Conservation (phyloP, 2,888 invertebrate genomes). For the Octonoba sinensis region DNA sequence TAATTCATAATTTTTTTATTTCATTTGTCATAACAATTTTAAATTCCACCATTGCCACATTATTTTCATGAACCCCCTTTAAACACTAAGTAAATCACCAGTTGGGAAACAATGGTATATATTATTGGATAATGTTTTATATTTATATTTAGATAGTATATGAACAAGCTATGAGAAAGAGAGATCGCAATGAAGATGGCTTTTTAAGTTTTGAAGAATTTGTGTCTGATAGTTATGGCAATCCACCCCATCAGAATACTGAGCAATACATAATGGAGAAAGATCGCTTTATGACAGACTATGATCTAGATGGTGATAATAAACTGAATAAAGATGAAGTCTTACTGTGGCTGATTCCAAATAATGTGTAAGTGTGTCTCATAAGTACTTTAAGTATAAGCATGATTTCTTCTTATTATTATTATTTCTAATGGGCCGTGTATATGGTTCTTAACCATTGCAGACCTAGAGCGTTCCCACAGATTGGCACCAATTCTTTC, state of each 20-base stretch:
- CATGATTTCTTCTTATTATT: no score
- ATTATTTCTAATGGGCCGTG: no score
- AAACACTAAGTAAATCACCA: no score
- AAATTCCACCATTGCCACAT: no score
- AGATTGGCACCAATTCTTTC: no score
- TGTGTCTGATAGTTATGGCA: slow-evolving; percentile 75
- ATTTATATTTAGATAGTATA: slow-evolving; percentile 66
- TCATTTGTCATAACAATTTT: no score
- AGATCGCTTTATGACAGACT: slow-evolving; percentile 87
- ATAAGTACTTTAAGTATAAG: background rate
- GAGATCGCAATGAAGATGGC: slow-evolving; percentile 88
- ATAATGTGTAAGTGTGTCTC: slow-evolving; percentile 80
- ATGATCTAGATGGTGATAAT: slow-evolving; percentile 88
- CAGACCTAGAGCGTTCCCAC: no score
- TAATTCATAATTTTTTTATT: no score
- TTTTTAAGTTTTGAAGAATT: slow-evolving; percentile 87
- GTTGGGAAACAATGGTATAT: no score
- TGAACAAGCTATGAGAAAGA: slow-evolving; percentile 85
- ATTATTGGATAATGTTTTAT: no score
- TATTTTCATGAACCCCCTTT: no score
- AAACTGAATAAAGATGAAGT: slow-evolving; percentile 84
- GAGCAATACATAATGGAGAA: slow-evolving; percentile 81
- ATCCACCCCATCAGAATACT: slow-evolving; percentile 38
- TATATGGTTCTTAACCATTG: no score
- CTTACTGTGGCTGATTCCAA: slow-evolving; percentile 89